Evolutionary conservation across 2,113 vertebrate genomes (phyloP).

Genomic region (Ursus arctos): DNA sequence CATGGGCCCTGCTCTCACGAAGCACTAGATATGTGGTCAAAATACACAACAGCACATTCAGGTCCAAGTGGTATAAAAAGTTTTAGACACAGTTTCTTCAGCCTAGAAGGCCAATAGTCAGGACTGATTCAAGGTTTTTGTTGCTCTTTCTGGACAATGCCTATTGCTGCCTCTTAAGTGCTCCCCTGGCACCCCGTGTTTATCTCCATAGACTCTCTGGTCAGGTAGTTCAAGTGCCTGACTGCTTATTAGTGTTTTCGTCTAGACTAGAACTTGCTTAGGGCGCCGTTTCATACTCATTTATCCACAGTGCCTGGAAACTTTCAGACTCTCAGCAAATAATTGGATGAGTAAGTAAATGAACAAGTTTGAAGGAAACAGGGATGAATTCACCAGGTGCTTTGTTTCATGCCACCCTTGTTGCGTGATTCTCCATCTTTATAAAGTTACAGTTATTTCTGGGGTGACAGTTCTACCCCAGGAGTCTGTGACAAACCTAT

Average conservation of each 20-base stretch:
- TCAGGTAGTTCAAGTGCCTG: neutral
- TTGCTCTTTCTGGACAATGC: neutral
- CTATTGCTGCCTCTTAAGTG: neutral
- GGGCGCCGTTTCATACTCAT: neutral
- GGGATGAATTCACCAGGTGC: neutral
- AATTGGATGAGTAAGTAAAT: neutral
- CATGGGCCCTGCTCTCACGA: neutral
- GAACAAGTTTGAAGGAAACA: neutral
- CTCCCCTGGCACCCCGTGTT: rapidly evolving
- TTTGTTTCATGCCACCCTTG: neutral
- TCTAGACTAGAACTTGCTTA: neutral
- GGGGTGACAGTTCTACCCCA: neutral
- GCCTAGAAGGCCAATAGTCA: neutral
- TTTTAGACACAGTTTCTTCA: neutral
- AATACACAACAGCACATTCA: neutral
- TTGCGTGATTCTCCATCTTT: neutral
- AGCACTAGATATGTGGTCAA: neutral
- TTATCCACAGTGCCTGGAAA: neutral
- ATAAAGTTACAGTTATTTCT: neutral
- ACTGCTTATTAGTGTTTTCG: neutral
- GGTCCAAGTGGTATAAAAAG: neutral
- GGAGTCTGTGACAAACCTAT: neutral
- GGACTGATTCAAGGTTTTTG: neutral
- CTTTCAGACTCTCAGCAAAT: neutral
- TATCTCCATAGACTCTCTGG: neutral